Base-by-base conservation (phyloP, 2,888 invertebrate genomes). In the Drosophila sordidapex region DNA sequence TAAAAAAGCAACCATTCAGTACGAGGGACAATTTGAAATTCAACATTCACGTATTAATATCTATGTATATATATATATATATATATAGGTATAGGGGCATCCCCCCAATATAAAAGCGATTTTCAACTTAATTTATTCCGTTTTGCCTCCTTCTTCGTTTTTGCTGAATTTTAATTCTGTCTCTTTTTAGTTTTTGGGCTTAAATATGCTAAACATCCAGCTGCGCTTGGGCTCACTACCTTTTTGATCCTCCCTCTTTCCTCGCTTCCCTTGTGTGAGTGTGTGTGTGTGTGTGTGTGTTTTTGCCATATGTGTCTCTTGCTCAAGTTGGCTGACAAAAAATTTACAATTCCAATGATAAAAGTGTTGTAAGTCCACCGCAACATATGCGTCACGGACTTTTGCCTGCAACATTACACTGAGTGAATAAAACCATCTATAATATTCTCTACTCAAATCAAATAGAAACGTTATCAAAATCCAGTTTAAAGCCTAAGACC, bases 341-440 rank as follows among this genome's bases (percentile, higher is more conserved):
- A 77, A 83, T 87, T 84, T 86, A 83, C 86, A 84, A 81, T 84
- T 84, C 86, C 79, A 83, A 84, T 84, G 83, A 76, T 77, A 62
- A 84, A 86, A 84, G 81, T 85, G 87, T 83, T 83, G 72, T 43
- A 87, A 80, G 80, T 80, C 66, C 72, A 63, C 64, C 49, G 48
- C 49, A 72, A 70, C 79, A 74, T 65, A 62, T 74, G 61, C 27
- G 63, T 38, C 46, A 53, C 60, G 40, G 15, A 51, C 29, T 51
- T 57, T 74, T 53, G 48, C 58, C 36, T 64, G 58, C 67, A 38
- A 36, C 43, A 43, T 27, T 38, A 43, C 62, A 40, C 56, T 70
- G 76, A 38, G 46, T 25, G 13, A 57, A 15, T 49, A 40, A 29
- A 21, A n/a, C 2, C 13, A 27, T 15, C 18, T 18, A 36, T 15